A percentile compares a stretch with the other conserved stretches of the same genome.
Evolutionary conservation across 2,888 invertebrate genomes (phyloP).

Genomic region (Dasypolia templi): DNA sequence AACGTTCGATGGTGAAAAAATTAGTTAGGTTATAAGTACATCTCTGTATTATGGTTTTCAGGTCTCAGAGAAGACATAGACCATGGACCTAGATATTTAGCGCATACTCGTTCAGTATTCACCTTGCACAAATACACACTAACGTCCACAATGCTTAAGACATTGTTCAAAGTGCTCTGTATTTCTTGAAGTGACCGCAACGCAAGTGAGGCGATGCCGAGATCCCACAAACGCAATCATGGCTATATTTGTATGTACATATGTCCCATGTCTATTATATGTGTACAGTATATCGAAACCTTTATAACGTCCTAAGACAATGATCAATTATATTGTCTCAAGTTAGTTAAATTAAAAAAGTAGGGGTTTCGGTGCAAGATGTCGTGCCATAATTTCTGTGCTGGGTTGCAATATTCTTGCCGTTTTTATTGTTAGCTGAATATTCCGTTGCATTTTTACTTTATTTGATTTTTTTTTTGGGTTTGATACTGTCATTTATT

Average conservation of each 20-base stretch:
- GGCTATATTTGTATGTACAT: constrained; percentile 15
- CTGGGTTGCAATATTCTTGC: constrained; percentile 15
- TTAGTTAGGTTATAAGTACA: neutral
- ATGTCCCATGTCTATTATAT: neutral
- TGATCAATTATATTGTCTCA: constrained; percentile 56
- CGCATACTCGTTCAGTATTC: neutral
- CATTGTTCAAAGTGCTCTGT: constrained; percentile 23
- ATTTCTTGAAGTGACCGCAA: constrained; percentile 38
- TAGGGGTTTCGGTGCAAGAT: constrained; percentile 21
- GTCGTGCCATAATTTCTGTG: constrained; percentile 37
- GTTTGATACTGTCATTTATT: neutral
- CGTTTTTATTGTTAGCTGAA: neutral
- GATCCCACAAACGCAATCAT: constrained; percentile 9
- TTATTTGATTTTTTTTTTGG: neutral
- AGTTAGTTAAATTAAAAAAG: constrained; percentile 59
- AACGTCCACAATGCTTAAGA: neutral
- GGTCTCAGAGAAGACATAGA: neutral
- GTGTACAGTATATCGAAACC: constrained; percentile 19
- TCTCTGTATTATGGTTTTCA: neutral
- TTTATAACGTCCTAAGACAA: constrained; percentile 32
- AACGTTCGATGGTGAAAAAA: neutral
- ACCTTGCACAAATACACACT: constrained; percentile 5
- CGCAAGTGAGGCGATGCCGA: neutral
- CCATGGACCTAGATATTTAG: neutral
- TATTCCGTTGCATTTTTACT: neutral